Evolutionary conservation across 2,888 invertebrate species (phyloP), one percentile per base, ranked within the genome.

Genomic region (Tetanocera ferruginea): DNA sequence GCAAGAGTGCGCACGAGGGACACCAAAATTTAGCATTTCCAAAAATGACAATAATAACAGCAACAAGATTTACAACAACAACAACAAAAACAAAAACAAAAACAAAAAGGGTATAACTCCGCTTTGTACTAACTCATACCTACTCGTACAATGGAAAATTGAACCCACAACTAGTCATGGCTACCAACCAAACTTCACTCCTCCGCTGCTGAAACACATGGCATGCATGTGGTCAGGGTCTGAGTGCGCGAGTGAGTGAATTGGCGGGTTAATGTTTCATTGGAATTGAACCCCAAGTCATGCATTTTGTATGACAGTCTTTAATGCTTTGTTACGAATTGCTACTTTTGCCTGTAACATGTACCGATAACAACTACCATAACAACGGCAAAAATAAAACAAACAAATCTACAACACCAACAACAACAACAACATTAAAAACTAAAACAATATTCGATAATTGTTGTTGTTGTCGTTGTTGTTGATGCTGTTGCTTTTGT

Each of bases 1-100:
- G 37, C 37, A 19, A 34, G 67, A 37, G 67, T n/a, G 67, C 67
- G 37, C 67, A 67, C 67, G 43, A 67, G 67, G 67, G 67, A 37
- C 67, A 34, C n/a, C 5, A 67, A 23, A 37, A 67, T 9, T 60
- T n/a, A 60, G 9, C 60, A 55, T 43, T 43, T 11, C 43, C 43
- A 28, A 60, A 60, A 60, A 19, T 28, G 17, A 60, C 25, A 23
- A 60, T 28, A 60, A 28, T 17, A 60, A 19, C n/a, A 55, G 60
- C 28, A 19, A 60, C 25, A 60, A 28, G 60, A 60, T 14, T 28
- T 14, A 19, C 23, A 23, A 28, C 14, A 60, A 60, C 9, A 60
- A 23, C 14, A 9, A 55, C 0, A 57, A 57, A 57, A 57, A 57
- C 19, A 23, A 17, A 17, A 5, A 60, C 9, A 60, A 55, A 5